Percentiles rank a stretch among this genome's conserved stretches.
Conservation (phyloP, 35 echinoderm and acorn worm species). For the Apostichopus japonicus region DNA sequence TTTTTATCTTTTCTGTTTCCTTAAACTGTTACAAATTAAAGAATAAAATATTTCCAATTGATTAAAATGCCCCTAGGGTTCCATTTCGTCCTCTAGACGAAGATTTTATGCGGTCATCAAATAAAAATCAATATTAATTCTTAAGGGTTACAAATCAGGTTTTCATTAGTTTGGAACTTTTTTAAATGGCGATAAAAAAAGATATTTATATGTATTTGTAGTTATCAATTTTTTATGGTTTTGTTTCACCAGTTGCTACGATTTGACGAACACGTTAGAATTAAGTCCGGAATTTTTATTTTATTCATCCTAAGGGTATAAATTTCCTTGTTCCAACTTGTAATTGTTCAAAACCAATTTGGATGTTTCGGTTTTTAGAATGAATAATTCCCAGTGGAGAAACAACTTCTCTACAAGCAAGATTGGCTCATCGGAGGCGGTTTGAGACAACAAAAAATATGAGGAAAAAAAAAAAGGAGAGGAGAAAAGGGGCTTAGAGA, state of each 20-base stretch:
- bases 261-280: neutral
- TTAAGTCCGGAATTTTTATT: neutral
- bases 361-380: conserved; percentile 37
- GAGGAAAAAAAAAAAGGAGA: neutral
- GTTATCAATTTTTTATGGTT: neutral
- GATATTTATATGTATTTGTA: neutral
- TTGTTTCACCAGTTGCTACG: neutral
- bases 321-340: neutral
- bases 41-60: neutral
- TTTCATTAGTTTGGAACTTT: neutral
- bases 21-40: no score
- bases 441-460: conserved; percentile 9
- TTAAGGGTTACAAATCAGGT: neutral
- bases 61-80: neutral
- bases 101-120: neutral
- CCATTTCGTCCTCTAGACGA: neutral
- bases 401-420: neutral
- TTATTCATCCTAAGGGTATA: conserved; percentile 41
- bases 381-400: conserved; percentile 1
- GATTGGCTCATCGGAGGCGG: neutral
- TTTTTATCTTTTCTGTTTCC: no score
- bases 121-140: neutral
- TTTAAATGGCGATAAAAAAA: neutral
- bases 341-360: conserved; percentile 34
- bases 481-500: no score